Conservation (phyloP, 53 echinoderm and acorn worm genomes). For the Luidia sarsii region DNA sequence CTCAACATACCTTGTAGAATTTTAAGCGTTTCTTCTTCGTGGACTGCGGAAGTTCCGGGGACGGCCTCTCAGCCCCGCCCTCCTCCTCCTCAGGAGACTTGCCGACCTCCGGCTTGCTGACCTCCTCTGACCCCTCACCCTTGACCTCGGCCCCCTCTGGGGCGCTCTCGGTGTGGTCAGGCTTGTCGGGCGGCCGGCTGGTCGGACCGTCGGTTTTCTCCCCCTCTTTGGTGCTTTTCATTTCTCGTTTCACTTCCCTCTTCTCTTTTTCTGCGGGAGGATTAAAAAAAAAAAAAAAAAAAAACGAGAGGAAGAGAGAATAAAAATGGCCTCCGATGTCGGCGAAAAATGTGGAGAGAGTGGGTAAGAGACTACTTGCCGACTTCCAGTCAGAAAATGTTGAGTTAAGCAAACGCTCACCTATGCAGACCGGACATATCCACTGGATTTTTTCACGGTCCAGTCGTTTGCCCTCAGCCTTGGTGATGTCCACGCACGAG, state of each 20-base stretch:
- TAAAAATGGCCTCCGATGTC: no score
- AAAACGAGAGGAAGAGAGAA: no score
- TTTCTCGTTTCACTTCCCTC: conserved; percentile 31
- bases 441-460: conserved; percentile 70
- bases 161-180: neutral
- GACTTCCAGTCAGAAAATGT: no score
- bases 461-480: conserved; percentile 85
- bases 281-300: no score
- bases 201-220: neutral
- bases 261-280: conserved; percentile 46
- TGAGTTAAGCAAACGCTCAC: no score
- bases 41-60: conserved; percentile 3
- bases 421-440: conserved; percentile 86
- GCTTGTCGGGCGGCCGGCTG: conserved; percentile 14
- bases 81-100: conserved; percentile 26
- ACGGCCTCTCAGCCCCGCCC: conserved; percentile 14
- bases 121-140: conserved; percentile 30
- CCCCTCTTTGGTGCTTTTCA: conserved; percentile 20
- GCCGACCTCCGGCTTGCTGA: conserved; percentile 22
- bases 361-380: no score
- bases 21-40: conserved; percentile 70
- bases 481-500: conserved; percentile 82
- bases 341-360: no score
- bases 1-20: conserved; percentile 60
- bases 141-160: conserved; percentile 35